Evolutionary conservation across 2,888 invertebrate species (phyloP), one percentile per base, ranked within the genome.

Genomic region (Xanthostigma xanthostigma): DNA sequence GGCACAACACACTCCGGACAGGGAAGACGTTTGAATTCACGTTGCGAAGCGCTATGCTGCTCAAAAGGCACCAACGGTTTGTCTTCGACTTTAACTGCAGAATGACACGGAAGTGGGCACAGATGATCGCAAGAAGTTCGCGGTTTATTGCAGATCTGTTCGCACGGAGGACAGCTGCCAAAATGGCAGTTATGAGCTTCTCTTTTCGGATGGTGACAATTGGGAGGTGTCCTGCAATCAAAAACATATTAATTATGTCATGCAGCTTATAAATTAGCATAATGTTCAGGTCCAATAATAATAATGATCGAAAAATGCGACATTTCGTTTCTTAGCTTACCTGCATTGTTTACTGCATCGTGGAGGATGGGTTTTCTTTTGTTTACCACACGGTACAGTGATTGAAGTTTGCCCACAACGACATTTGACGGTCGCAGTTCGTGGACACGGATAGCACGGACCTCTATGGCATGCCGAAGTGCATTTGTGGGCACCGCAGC

Each of bases 401-500:
- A 88, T 70, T 41, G 75, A 77, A 1, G 88, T 89, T 50, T 72
- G 72, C 42, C 90, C 88, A 64, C 95, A 96, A 49, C 79, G 75
- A 60, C 95, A 96, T 13, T 81, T 73, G 3, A 82, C 74, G 54
- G 79, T 79, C 5, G 75, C 82, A 1, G 80, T 84, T 49, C 78
- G 65, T 1, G 76, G 78, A 57, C 91, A 92, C 0, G 91, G 91
- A 64, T 88, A 91, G 62, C 92, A 92, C 0, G 81, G 82, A 0
- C 90, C 88, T 53, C 74, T 75, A 59, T 92, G 91, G 62, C 91
- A 91, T 9, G 83, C 73, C 42, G 81, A 83, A 3, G 73, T 67
- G 59, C 91, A 92, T 64, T 89, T 91, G 65, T 95, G 95, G 51
- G 87, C 84, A 11, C 85, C 81, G 64, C 95, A 95, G 34, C 80